Base-by-base conservation (phyloP, 1,140 invertebrate species). In the Brachionus manjavacas region DNA sequence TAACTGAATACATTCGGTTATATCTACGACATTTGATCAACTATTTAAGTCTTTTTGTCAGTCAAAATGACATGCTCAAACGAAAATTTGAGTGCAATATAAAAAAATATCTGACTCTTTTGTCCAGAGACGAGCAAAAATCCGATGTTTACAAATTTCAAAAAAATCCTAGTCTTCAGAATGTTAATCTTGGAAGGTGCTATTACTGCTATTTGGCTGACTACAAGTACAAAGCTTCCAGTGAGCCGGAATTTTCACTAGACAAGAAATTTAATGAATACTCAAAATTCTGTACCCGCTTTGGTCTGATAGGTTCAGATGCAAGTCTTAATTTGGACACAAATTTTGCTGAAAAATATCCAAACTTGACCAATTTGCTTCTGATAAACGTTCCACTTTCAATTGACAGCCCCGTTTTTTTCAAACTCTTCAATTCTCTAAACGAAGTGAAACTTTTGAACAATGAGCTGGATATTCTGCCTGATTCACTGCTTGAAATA, bases 201-300 rank as follows among this genome's bases (percentile, higher is more conserved):
- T 39, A 68, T n/a, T 68, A 68, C 14, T 68, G 66, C 31, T 11
- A 28, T 39, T 39, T 68, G n/a, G 31, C 66, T 3, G 66, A 68
- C n/a, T 39, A 68, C 25, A 39, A 39, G 6, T 68, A 68, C 25
- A 68, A 68, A 31, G 16, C 66, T 31, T 68, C 66, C 14, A 68
- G 31, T 68, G 52, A 60, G 7, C 31, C 66, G 4, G 31, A 8
- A 31, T 68, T 68, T 31, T 68, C 66, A 68, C 11, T 68, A 39
- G 66, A 68, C 16, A 68, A 68, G 39, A 68, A 68, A 31, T 31
- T 68, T 11, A 74, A 74, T 23, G 31, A 74, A 43, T 74, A 74
- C 16, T 74, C 70, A 41, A 74, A 16, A 16, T 74, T 43, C 20
- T 23, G 31, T 11, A 74, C 31, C 4, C 70, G 70, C 8, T 74